These are phyloP conservation scores for Genyomyrus donnyi DNA, from an alignment of 2,113 vertebrate genomes.

Conservation along the genomic window DNA sequence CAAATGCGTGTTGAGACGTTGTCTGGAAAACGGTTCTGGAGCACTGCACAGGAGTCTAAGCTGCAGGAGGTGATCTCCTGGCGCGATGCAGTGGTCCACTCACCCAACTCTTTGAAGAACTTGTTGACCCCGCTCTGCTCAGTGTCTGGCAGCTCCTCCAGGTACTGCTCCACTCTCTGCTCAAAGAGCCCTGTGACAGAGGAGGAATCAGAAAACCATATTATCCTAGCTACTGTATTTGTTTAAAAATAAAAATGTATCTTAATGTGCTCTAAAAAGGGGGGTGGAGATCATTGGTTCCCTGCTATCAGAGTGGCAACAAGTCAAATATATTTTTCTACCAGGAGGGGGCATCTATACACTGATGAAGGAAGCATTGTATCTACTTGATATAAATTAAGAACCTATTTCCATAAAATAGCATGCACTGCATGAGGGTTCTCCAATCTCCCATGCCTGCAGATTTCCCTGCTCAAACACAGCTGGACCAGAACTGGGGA, in stretches of 20 bases:
- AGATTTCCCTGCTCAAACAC: background rate
- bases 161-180: constrained; percentile 71
- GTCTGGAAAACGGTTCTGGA: background rate
- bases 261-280: background rate
- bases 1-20: background rate
- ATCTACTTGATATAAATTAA: background rate
- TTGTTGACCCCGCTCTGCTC: constrained; percentile 78
- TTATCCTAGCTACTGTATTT: background rate
- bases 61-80: background rate
- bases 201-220: background rate
- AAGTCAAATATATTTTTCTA: background rate
- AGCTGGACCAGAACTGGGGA: background rate
- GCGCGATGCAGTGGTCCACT: constrained; percentile 31
- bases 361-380: background rate
- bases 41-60: background rate
- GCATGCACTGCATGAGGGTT: background rate
- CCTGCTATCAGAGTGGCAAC: background rate
- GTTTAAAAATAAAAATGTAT: background rate
- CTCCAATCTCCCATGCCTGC: background rate
- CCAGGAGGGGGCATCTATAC: background rate
- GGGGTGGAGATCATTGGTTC: background rate
- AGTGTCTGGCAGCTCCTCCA: constrained; percentile 74
- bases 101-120: constrained; percentile 72
- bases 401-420: background rate
- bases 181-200: constrained; percentile 67